phyloP scores from a whole-genome alignment of 1,140 invertebrate species.

The Druon quercuslanigerum region DNA sequence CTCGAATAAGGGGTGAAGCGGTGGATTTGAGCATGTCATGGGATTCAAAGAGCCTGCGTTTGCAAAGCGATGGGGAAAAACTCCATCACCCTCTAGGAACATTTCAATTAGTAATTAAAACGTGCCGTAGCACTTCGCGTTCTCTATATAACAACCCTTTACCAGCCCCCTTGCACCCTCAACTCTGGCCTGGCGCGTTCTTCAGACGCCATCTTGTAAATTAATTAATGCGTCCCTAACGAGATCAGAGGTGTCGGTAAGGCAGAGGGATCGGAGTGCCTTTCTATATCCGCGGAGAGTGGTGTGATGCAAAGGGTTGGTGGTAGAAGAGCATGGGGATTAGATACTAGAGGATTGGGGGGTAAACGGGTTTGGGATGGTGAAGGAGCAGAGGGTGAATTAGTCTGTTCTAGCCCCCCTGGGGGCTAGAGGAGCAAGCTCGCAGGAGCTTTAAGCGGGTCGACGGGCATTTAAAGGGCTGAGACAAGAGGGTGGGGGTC shows the following conservation, averaged over 20 bases:
- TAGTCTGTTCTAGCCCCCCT: conserved; percentile 65
- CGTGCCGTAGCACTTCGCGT: conserved; percentile 49
- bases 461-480: conserved; percentile 42
- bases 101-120: conserved; percentile 72
- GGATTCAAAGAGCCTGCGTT: background rate
- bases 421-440: conserved; percentile 45
- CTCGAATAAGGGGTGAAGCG: conserved; percentile 31
- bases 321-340: conserved; percentile 37
- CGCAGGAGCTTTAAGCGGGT: conserved; percentile 39
- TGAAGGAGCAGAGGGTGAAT: conserved; percentile 65
- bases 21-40: conserved; percentile 17
- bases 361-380: conserved; percentile 31
- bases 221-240: conserved; percentile 72
- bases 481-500: conserved; percentile 62
- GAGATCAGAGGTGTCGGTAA: conserved; percentile 72
- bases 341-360: conserved; percentile 45
- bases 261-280: conserved; percentile 57
- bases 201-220: conserved; percentile 69
- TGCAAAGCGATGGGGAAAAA: background rate
- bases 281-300: conserved; percentile 47
- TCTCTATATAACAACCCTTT: conserved; percentile 33
- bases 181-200: conserved; percentile 18
- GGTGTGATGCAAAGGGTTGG: conserved; percentile 35
- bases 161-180: conserved; percentile 13
- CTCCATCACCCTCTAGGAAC: conserved; percentile 42